phyloP scores from a whole-genome alignment of 2,113 vertebrate species.

The Tauraco erythrolophus region DNA sequence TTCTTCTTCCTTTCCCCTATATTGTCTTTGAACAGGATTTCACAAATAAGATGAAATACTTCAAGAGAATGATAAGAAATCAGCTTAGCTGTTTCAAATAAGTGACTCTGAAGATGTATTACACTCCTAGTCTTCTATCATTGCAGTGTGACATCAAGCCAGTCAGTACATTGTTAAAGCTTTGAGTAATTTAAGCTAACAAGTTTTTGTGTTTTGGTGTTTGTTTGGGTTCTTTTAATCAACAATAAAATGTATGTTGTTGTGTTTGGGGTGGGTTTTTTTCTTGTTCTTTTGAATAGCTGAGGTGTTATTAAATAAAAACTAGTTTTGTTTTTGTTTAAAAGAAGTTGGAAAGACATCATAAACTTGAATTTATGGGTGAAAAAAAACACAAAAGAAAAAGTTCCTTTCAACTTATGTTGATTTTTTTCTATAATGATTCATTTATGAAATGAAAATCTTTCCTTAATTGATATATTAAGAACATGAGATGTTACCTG shows the following conservation, averaged over 20 bases:
- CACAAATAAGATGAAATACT: background rate
- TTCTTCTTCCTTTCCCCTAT: background rate
- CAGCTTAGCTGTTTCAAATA: background rate
- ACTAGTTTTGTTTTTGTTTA: background rate
- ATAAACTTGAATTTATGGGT: background rate
- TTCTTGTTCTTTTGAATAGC: background rate
- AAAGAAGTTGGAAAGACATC: background rate
- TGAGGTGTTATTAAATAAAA: background rate
- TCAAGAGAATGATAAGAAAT: background rate
- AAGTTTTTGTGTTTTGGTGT: background rate
- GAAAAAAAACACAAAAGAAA: background rate
- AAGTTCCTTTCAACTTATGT: rapidly evolving
- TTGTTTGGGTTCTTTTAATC: rapidly evolving
- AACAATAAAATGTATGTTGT: background rate
- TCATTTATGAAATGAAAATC: background rate
- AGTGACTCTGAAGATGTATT: background rate
- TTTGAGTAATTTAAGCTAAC: background rate
- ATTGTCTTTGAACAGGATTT: background rate
- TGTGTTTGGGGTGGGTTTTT: rapidly evolving
- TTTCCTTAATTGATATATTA: background rate
- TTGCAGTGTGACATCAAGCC: background rate
- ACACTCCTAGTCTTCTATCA: background rate
- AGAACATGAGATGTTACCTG: background rate
- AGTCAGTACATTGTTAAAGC: background rate
- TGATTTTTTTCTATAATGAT: background rate